A percentile compares a stretch with the other conserved stretches of the same genome.
Conservation (phyloP, 2,888 invertebrate species). For the Lasius fuliginosus region DNA sequence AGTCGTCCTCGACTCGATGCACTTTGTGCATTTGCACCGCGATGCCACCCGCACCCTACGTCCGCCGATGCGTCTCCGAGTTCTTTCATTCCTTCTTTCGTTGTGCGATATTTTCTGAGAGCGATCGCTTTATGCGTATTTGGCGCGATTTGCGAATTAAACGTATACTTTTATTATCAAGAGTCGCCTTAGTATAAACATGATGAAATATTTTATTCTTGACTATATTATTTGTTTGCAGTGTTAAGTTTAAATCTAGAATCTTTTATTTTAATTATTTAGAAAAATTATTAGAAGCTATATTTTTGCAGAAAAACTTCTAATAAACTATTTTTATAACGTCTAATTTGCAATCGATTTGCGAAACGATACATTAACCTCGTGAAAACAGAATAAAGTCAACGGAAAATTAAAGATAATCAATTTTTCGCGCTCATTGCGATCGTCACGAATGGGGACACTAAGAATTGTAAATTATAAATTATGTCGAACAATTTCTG, state of each 20-base stretch:
- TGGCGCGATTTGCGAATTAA: slow-evolving; percentile 12
- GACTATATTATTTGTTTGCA: background rate
- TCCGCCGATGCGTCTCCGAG: background rate
- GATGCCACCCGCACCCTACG: slow-evolving; percentile 32
- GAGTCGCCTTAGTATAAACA: background rate
- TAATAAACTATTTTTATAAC: background rate
- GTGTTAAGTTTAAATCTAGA: background rate
- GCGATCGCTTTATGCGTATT: slow-evolving; percentile 28
- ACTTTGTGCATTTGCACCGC: slow-evolving; percentile 65
- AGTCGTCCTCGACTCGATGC: slow-evolving; percentile 66
- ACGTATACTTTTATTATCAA: background rate
- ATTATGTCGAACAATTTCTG: background rate
- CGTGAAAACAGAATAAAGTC: background rate
- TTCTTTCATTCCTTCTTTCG: slow-evolving; percentile 11
- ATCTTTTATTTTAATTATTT: background rate
- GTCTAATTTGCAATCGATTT: background rate
- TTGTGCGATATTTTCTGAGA: slow-evolving; percentile 3
- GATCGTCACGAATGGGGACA: background rate
- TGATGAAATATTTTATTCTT: background rate
- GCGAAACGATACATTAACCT: background rate
- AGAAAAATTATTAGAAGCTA: background rate
- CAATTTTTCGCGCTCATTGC: background rate
- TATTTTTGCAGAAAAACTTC: background rate
- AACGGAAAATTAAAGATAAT: background rate
- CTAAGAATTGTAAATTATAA: slow-evolving; percentile 4